Percentiles rank a stretch among this genome's conserved stretches.
phyloP scores from a whole-genome alignment of 1,140 invertebrate species.

The Aphaenogaster floridana region DNA sequence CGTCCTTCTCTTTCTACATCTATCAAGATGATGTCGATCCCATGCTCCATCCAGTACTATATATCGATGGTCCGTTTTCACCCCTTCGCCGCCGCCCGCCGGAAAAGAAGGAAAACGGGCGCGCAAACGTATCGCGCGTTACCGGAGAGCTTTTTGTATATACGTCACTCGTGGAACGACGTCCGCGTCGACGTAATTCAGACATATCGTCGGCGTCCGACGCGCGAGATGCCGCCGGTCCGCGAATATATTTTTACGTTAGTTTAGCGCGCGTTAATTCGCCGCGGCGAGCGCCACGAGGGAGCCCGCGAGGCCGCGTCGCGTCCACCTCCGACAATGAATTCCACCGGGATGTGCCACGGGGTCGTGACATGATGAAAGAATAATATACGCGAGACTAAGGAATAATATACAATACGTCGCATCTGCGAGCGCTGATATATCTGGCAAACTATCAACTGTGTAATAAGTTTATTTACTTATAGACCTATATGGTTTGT shows the following conservation, averaged over 20 bases:
- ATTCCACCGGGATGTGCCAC: slow-evolving; percentile 18
- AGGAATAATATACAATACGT: slow-evolving; percentile 41
- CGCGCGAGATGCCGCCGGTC: slow-evolving; percentile 25
- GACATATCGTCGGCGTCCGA: slow-evolving; percentile 47
- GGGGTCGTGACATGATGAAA: slow-evolving; percentile 40
- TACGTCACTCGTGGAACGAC: slow-evolving; percentile 50
- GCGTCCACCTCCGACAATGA: slow-evolving; percentile 31
- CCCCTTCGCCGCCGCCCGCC: too few species aligned
- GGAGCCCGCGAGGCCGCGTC: not conserved
- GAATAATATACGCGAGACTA: slow-evolving; percentile 37
- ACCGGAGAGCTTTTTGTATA: slow-evolving; percentile 35
- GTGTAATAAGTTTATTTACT: not conserved
- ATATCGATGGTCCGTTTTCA: too few species aligned
- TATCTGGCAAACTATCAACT: not conserved
- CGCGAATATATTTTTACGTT: slow-evolving; percentile 64
- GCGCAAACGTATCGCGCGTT: slow-evolving; percentile 17
- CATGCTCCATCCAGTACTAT: too few species aligned
- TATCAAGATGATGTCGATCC: too few species aligned
- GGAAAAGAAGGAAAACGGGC: not conserved
- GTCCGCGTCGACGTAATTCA: slow-evolving; percentile 58
- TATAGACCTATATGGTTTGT: not conserved
- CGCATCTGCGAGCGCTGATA: slow-evolving; percentile 25
- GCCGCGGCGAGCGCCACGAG: slow-evolving; percentile 18
- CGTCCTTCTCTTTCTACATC: too few species aligned
- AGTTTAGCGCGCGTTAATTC: slow-evolving; percentile 60